Evolutionary conservation across 2,888 invertebrate species (phyloP), one percentile per base, ranked within the genome.

Genomic region (Holacanthella duospinosa): DNA sequence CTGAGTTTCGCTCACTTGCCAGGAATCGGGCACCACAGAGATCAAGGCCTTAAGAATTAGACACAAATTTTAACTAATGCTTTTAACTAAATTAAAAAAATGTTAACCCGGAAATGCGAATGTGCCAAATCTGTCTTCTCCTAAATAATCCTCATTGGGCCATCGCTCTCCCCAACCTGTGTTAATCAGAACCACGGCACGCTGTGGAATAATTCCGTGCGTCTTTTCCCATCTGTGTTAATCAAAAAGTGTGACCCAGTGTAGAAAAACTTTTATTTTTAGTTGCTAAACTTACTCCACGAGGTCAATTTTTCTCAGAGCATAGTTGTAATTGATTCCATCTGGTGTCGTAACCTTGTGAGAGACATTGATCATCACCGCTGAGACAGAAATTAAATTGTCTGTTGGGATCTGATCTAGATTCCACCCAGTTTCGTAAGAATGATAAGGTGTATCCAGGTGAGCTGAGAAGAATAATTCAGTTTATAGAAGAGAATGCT

Each of bases 371-470:
- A 71, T 63, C 55, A 64, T 43, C 2, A 70, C 67, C 1, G 67
- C 69, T 1, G 68, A 67, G 9, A 70, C 36, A 24, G 70, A 79
- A 16, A 80, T 73, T 26, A 84, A 72, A 19, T 74, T 74, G 2
- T 75, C 74, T n/a, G 77, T 62, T 0, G 83, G 81, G 63, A 85
- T 80, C 24, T 82, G 79, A 19, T 79, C 81, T 0, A 82, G 79
- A 29, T 76, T 77, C 74, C 77, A 75, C 1, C 80, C 80, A 1
- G 76, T 72, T n/a, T 74, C 71, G 44, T 75, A 71, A 73, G 83
- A 83, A 73, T 85, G 85, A 62, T 80, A 80, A 0, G 85, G 85
- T 0, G 85, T 83, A 68, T 85, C 85, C 9, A 85, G 65, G 70
- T 85, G 85, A 0, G 85, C 85, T 1, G 84, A 83, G 12, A 21